These are phyloP conservation scores for Callipepla squamata DNA, from an alignment of 2,113 vertebrate species.

Conservation along the genomic window DNA sequence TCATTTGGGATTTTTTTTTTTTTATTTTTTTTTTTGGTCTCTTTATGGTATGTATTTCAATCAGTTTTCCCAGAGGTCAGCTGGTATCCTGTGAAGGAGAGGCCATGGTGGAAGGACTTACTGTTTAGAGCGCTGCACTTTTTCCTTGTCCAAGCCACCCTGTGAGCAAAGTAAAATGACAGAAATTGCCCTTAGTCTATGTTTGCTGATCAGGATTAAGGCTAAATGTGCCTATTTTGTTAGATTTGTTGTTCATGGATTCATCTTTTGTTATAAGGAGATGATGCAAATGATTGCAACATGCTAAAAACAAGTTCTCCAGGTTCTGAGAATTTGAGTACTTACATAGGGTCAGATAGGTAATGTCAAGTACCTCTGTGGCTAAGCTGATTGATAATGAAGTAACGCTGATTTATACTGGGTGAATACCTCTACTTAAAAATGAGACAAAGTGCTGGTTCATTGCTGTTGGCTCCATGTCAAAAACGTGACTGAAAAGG, in stretches of 20 bases:
- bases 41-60: background rate
- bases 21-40: background rate
- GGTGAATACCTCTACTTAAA: conserved; percentile 30
- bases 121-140: background rate
- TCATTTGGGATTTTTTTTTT: background rate
- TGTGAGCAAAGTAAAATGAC: background rate
- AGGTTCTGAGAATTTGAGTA: background rate
- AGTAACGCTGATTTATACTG: conserved; percentile 34
- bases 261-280: background rate
- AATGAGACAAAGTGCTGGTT: conserved; percentile 30
- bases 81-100: background rate
- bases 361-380: background rate
- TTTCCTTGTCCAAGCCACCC: background rate
- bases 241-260: background rate
- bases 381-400: conserved; percentile 9
- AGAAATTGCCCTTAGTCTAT: background rate
- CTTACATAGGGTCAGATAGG: background rate
- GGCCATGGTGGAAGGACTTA: background rate
- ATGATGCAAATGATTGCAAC: background rate
- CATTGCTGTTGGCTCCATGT: conserved; percentile 14
- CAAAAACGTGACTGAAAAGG: conserved; percentile 16
- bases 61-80: background rate
- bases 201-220: background rate
- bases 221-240: background rate
- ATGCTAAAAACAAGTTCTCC: background rate